Base-by-base conservation (phyloP, 2,888 invertebrate species). In the Spatulosminthurus flaviceps region DNA sequence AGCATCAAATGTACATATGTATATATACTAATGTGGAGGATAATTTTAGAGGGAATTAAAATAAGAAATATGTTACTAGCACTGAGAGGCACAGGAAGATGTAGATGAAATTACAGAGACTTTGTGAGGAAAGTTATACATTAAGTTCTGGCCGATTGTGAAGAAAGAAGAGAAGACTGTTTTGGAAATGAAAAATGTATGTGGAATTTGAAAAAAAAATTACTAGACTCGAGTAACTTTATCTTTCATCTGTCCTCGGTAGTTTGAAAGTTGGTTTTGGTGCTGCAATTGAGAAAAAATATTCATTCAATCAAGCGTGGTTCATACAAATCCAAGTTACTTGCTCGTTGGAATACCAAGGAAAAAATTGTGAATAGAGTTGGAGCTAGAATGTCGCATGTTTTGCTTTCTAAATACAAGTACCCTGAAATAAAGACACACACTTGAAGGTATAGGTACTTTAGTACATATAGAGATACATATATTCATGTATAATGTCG, bases 271-370 rank as follows among this genome's bases (percentile, higher is more conserved):
- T 34, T 34, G 34, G 34, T 34, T 34, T 34, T 34, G 34, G 5
- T 9, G 9, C 21, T 26, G 11, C 64, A 64, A 64, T 64, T 64
- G 11, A n/a, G n/a, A 43, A 19, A 19, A 60, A 60, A 60, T 19
- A 60, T 21, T 60, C 60, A 64, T 64, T 64, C n/a, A 64, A 21
- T 64, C 64, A 64, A 64, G 24, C 64, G 64, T 26, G 26, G 26
- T 64, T 26, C 64, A 13, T 24, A 64, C 26, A 22, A 13, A 24
- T 64, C 64, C 26, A 24, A 13, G 13, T 13, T 1, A n/a, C 26
- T n/a, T 64, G 21, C 64, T 64, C 22, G 21, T 9, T 64, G 13
- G 26, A 13, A 64, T 26, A 64, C 26, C 4, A 22, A 22, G 22
- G 4, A 60, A 21, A 60, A 60, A 60, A 4, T 21, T 60, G 16